These are phyloP conservation scores for Lymantria dispar DNA, from an alignment of 2,888 invertebrate genomes.

Conservation along the genomic window DNA sequence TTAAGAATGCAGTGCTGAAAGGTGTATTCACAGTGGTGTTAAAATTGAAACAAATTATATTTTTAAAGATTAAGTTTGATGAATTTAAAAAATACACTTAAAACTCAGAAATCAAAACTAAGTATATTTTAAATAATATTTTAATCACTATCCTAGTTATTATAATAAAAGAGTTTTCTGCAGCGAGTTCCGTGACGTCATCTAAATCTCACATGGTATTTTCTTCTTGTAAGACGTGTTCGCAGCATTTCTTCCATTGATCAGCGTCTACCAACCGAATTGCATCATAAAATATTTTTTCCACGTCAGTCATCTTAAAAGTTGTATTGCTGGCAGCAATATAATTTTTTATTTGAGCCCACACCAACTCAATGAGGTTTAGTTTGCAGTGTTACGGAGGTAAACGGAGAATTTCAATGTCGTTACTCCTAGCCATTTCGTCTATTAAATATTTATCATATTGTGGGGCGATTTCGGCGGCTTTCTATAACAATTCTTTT, in stretches of 20 bases:
- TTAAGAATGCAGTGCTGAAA: slow-evolving; percentile 5
- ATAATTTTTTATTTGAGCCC: slow-evolving; percentile 12
- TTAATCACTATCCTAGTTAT: not conserved
- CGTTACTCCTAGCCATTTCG: not conserved
- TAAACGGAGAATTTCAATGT: not conserved
- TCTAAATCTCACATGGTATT: slow-evolving; percentile 10
- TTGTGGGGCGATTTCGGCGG: not conserved
- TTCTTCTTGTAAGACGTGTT: not conserved
- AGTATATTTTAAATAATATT: not conserved
- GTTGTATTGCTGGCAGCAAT: slow-evolving; percentile 13
- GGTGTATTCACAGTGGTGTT: too few relatives aligned
- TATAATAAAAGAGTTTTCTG: not conserved
- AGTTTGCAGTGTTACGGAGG: not conserved
- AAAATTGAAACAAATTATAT: not conserved
- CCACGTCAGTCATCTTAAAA: slow-evolving; percentile 9
- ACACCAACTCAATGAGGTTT: slow-evolving; percentile 9
- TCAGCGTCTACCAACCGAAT: slow-evolving; percentile 16
- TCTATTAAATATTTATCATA: too few relatives aligned
- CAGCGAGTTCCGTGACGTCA: slow-evolving; percentile 2
- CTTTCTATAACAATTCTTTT: too few relatives aligned
- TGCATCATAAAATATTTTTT: slow-evolving; percentile 7
- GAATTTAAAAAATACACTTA: not conserved
- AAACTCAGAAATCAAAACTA: not conserved
- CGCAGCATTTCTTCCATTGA: slow-evolving; percentile 19
- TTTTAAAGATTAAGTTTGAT: slow-evolving; percentile 7